A percentile compares a stretch with the other conserved stretches of the same genome.
These are phyloP conservation scores for Zootermopsis nevadensis DNA, from an alignment of 2,888 invertebrate genomes.

Conservation along the genomic window DNA sequence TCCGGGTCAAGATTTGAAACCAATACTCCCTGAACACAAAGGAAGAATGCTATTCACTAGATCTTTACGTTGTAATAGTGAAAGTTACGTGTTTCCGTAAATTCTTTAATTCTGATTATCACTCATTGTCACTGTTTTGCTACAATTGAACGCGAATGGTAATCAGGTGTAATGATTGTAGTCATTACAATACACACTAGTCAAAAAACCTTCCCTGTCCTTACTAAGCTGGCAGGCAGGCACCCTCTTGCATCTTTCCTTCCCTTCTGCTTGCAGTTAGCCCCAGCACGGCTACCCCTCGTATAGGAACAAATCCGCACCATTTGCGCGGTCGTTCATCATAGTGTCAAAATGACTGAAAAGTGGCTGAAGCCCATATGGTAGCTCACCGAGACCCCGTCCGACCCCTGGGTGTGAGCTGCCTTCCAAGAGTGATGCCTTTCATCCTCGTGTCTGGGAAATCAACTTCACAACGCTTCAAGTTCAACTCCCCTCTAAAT, in stretches of 20 bases:
- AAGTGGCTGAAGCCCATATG: slow-evolving; percentile 34
- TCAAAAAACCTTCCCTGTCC: not conserved
- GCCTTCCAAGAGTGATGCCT: slow-evolving; percentile 23
- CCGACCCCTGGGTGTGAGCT: slow-evolving; percentile 16
- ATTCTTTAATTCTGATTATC: not conserved
- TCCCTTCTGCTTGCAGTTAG: not conserved
- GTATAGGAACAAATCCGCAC: slow-evolving; percentile 52
- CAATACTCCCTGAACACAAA: no score
- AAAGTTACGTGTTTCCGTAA: no score
- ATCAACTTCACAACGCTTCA: slow-evolving; percentile 29
- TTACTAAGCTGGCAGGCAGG: not conserved
- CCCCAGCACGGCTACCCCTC: slow-evolving; percentile 16
- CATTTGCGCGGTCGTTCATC: slow-evolving; percentile 54
- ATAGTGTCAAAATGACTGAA: slow-evolving; percentile 41
- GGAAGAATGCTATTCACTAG: no score
- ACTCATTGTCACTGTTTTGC: not conserved
- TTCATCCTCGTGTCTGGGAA: slow-evolving; percentile 38
- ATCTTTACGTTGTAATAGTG: no score
- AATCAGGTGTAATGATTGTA: not conserved
- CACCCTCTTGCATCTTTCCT: slow-evolving; percentile 24
- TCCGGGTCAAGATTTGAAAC: no score
- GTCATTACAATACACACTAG: not conserved
- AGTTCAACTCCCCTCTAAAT: slow-evolving; percentile 20
- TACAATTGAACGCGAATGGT: not conserved
- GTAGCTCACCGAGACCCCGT: not conserved